Conservation (phyloP, 2,113 vertebrate genomes). For the Microtus montanus region DNA sequence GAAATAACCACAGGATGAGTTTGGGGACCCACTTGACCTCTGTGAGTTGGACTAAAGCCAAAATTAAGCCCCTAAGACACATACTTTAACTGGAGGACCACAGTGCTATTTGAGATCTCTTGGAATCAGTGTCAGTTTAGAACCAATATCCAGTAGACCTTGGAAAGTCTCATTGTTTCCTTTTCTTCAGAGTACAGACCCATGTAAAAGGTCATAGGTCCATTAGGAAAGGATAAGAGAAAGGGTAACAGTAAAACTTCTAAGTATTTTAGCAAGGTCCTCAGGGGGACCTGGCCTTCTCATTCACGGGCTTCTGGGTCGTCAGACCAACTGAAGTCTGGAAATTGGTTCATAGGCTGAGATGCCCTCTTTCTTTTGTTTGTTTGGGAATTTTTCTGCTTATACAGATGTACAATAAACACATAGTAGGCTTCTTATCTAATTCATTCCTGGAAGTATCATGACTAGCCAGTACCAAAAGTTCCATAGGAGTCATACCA, state of each 20-base stretch:
- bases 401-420: background rate
- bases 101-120: background rate
- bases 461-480: background rate
- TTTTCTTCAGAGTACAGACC: background rate
- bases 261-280: background rate
- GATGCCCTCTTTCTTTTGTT: background rate
- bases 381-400: background rate
- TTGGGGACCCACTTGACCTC: background rate
- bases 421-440: background rate
- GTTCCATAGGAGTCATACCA: background rate
- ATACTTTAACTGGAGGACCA: background rate
- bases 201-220: background rate
- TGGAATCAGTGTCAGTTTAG: background rate
- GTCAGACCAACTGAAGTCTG: background rate
- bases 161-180: background rate
- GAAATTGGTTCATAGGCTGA: background rate
- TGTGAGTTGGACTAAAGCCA: background rate
- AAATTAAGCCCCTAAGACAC: background rate
- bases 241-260: background rate
- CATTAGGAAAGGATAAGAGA: background rate
- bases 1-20: background rate
- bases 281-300: background rate
- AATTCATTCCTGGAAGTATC: background rate
- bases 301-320: background rate
- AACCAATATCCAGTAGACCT: background rate